Conservation (phyloP, 2,113 vertebrate genomes). For the Mus pahari region DNA sequence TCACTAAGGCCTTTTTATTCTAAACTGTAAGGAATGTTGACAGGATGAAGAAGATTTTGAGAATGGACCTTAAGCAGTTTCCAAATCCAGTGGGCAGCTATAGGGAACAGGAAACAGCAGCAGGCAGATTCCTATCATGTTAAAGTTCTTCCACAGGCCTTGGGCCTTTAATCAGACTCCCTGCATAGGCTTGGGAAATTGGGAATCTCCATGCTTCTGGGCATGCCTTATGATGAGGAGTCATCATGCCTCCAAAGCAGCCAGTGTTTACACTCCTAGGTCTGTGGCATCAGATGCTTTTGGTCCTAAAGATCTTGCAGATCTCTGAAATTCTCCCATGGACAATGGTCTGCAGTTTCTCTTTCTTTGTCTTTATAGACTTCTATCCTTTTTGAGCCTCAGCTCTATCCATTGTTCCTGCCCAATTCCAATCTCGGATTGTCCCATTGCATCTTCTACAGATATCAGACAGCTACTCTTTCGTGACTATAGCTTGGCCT, state of each 20-base stretch:
- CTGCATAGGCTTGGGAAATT: neutral
- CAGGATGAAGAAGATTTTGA: neutral
- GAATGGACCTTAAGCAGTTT: neutral
- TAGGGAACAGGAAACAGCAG: neutral
- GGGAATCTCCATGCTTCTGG: no score
- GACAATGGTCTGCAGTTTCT: neutral
- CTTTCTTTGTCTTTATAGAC: neutral
- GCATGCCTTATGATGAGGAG: neutral
- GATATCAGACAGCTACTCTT: neutral
- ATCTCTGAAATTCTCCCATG: neutral
- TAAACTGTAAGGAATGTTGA: neutral
- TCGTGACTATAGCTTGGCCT: neutral
- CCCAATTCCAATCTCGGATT: neutral
- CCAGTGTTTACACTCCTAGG: neutral
- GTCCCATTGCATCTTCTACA: neutral
- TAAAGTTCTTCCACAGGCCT: neutral
- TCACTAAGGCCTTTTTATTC: neutral
- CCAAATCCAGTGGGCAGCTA: neutral
- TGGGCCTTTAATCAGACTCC: neutral
- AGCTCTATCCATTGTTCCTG: neutral
- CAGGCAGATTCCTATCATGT: neutral
- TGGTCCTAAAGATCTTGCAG: no score
- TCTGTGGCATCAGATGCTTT: neutral
- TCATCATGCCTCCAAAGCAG: neutral
- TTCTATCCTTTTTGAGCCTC: neutral